Base-by-base conservation (phyloP, 2,888 invertebrate genomes). In the Trissolcus brochymenae region DNA sequence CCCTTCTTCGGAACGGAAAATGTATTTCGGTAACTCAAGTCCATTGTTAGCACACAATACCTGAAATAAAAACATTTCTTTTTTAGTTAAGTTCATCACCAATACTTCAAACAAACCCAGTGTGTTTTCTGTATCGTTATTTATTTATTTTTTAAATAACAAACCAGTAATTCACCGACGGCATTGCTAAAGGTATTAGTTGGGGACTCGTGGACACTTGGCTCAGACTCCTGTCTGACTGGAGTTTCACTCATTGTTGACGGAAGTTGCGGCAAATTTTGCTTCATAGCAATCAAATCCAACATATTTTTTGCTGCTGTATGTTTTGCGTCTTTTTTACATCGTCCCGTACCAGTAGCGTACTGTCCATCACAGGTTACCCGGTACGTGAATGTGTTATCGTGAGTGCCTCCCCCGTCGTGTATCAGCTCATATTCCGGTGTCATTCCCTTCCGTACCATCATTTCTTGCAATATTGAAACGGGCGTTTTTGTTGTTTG, bases 391-490 rank as follows among this genome's bases (percentile, higher is more conserved):
- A 90, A 90, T 1, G 84, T 85, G 78, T 89, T 90, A 51, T 87
- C 81, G 73, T 90, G 90, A 1, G 87, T 82, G 2, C 89, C 89
- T 25, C 87, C 87, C 2, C 87, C 87, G 53, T 89, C 84, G 16
- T 87, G 84, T 66, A 89, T 85, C 14, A 89, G 81, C 68, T 89
- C 87, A 73, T 93, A 94, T 67, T 92, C 91, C 0, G 93, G 92
- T 0, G 88, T 82, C 16, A 85, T 82, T 0, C 90, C 89, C 19
- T 89, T 86, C 81, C 92, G 92, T 4, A 92, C 89, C 88, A 93
- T 91, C 88, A 93, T 90, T 86, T 94, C 94, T 85, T 94, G 93
- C 14, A 94, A 88, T 2, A 93, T 91, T 50, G 93, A 92, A 6
- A 92, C 92, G 0, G 93, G 92, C 0, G 93, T 94, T 87, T 94